Base-by-base conservation (phyloP, 1,140 invertebrate species). In the Armadillidium nasatum region DNA sequence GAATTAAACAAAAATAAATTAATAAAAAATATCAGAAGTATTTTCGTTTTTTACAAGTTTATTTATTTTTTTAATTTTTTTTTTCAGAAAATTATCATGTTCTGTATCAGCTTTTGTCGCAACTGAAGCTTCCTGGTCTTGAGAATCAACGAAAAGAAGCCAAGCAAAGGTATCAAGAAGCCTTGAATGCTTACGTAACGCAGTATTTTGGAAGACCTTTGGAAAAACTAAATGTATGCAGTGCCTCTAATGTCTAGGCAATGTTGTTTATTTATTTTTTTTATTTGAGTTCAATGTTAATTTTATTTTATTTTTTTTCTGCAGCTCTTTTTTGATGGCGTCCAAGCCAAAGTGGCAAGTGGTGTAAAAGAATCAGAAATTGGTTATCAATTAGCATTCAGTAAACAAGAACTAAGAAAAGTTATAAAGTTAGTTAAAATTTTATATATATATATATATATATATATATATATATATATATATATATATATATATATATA, bases 281-380 rank as follows among this genome's bases (percentile, higher is more conserved):
- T n/a, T n/a, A n/a, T n/a, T n/a, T n/a, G n/a, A n/a, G n/a, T n/a
- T n/a, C n/a, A n/a, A n/a, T n/a, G n/a, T n/a, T n/a, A n/a, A n/a
- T n/a, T n/a, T n/a, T n/a, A n/a, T n/a, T n/a, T n/a, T n/a, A n/a
- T n/a, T n/a, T n/a, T n/a, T 33, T 33, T 33, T 33, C 33, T 33
- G 92, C 89, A 90, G 82, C 98, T 97, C 87, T 98, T 99, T 84
- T 76, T 77, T 72, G 76, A 78, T 72, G 76, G 74, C 10, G 73
- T 76, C 33, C 50, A 73, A 68, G 73, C 89, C 43, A 93, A 94
- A 86, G 92, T 97, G 74, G 90, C 91, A 69, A 90, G 92, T 83
- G 97, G 97, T 79, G 94, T 97, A 33, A 96, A 96, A 86, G 93
- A 95, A 83, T 95, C 96, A 54, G 97, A 99, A 88, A 94, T 99